Evolutionary conservation across 2,113 vertebrate species (phyloP).

Genomic region (Ovis aries): DNA sequence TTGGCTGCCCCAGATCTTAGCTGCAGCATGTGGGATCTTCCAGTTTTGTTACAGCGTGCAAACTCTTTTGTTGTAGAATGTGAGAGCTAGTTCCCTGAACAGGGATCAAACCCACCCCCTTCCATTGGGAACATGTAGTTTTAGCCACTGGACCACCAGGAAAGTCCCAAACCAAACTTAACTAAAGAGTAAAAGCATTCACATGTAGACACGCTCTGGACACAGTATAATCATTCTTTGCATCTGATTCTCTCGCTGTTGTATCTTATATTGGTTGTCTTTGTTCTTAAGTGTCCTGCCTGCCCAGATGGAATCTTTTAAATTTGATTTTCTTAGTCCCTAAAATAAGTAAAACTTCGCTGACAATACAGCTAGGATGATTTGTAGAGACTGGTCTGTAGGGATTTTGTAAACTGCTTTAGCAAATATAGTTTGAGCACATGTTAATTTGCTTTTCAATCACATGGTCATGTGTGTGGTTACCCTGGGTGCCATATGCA

Average conservation of each 20-base stretch:
- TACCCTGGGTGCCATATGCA: neutral
- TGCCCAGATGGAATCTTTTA: neutral
- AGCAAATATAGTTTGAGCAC: conserved; percentile 53
- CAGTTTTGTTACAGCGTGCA: neutral
- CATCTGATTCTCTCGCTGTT: neutral
- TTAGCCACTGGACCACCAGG: neutral
- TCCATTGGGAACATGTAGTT: neutral
- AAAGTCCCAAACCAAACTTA: neutral
- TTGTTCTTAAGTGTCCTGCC: neutral
- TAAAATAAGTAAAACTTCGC: neutral
- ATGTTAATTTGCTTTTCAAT: conserved; percentile 56
- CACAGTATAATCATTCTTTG: neutral
- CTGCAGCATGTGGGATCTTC: neutral
- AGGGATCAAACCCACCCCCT: neutral
- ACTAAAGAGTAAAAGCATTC: neutral
- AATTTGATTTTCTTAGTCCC: neutral
- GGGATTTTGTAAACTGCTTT: neutral
- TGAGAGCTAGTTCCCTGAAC: neutral
- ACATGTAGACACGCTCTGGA: neutral
- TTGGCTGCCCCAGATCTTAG: neutral
- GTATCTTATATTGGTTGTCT: neutral
- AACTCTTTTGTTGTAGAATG: neutral
- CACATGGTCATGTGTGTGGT: neutral
- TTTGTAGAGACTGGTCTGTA: neutral
- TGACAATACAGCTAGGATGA: neutral